phyloP scores from a whole-genome alignment of 2,888 invertebrate genomes.

The Steromphala cineraria region DNA sequence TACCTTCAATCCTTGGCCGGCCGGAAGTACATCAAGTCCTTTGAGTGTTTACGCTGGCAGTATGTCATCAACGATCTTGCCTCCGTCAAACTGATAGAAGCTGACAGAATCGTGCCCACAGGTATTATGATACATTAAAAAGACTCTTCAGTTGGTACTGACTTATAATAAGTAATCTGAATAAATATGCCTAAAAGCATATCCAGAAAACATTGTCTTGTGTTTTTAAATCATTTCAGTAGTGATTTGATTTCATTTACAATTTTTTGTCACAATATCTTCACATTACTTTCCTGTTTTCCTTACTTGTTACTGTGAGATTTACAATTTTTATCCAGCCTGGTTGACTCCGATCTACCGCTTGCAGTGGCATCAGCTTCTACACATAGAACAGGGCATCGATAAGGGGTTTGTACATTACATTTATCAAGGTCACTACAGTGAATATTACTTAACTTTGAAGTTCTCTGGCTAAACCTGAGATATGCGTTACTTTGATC shows the following conservation, averaged over 20 bases:
- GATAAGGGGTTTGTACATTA: conserved; percentile 80
- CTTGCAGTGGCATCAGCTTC: conserved; percentile 83
- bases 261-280: no score
- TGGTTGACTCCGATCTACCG: conserved; percentile 83
- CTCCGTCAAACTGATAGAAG: conserved; percentile 82
- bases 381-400: conserved; percentile 83
- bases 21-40: conserved; percentile 80
- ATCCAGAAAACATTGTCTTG: no score
- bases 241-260: no score
- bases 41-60: conserved; percentile 81
- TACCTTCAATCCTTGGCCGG: conserved; percentile 81
- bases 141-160: no score
- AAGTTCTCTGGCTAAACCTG: no score
- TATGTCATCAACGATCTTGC: conserved; percentile 84
- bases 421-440: no score
- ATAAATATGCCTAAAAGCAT: no score
- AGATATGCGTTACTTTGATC: no score
- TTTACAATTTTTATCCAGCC: conserved; percentile 55
- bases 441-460: no score
- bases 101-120: conserved; percentile 83
- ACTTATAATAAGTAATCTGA: no score
- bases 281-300: conserved; percentile 2
- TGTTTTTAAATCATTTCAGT: no score
- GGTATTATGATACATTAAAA: conserved; percentile 71
- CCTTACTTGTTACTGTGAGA: no score